Evolutionary conservation across 2,888 invertebrate species (phyloP).

Genomic region (Noctua janthina): DNA sequence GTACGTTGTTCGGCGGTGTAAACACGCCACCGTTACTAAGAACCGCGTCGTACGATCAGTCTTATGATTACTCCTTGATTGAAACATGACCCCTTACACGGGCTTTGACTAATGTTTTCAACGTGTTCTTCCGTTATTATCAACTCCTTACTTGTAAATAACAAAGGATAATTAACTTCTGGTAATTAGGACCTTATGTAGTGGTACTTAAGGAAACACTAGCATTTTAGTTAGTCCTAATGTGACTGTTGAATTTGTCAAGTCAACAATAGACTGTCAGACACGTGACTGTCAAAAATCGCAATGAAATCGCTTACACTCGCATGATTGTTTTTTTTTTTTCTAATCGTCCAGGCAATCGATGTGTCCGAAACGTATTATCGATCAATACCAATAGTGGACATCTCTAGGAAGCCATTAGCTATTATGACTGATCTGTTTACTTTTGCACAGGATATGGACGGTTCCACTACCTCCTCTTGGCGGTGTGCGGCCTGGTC

Average conservation of each 20-base stretch:
- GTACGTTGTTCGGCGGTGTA: slow-evolving; percentile 58
- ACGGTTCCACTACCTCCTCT: slow-evolving; percentile 96
- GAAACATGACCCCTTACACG: slow-evolving; percentile 59
- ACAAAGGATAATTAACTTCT: slow-evolving; percentile 18
- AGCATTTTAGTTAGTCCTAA: neutral
- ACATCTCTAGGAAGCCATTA: neutral
- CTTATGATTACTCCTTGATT: slow-evolving; percentile 38
- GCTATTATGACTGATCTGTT: slow-evolving; percentile 23
- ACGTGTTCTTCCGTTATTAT: slow-evolving; percentile 39
- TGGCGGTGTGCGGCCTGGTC: slow-evolving; percentile 98
- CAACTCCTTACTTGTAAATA: slow-evolving; percentile 46
- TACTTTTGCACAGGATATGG: slow-evolving; percentile 92
- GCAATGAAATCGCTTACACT: neutral
- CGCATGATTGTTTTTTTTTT: slow-evolving; percentile 11
- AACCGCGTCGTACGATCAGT: slow-evolving; percentile 62
- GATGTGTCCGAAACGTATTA: neutral
- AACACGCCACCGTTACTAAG: slow-evolving; percentile 65
- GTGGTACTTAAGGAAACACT: neutral
- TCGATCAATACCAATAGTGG: neutral
- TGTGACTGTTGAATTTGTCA: slow-evolving; percentile 1
- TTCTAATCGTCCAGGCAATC: slow-evolving; percentile 32
- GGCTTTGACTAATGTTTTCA: slow-evolving; percentile 42
- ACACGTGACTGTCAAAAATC: neutral
- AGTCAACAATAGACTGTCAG: neutral
- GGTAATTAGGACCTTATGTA: slow-evolving; percentile 10